These are phyloP conservation scores for Daptonema setosum DNA, from an alignment of 2,888 invertebrate genomes.

Conservation along the genomic window DNA sequence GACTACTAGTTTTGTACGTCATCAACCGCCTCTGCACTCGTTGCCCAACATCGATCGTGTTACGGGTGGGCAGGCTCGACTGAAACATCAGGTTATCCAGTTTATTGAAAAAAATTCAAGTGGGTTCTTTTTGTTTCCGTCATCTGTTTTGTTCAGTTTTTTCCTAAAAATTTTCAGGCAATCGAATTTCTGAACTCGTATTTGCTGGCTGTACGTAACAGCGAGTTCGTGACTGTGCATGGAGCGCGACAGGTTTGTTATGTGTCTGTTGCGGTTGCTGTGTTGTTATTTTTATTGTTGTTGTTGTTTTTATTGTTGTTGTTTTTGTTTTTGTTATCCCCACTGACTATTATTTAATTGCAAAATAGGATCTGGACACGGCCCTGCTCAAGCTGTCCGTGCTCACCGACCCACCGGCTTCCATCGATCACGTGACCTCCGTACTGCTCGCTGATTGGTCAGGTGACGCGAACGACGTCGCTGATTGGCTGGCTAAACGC, in stretches of 20 bases:
- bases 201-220: too few relatives aligned
- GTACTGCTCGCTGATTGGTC: conserved; percentile 18
- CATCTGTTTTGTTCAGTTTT: too few relatives aligned
- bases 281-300: too few relatives aligned
- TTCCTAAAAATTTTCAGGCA: too few relatives aligned
- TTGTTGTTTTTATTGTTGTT: too few relatives aligned
- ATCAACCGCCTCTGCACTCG: conserved; percentile 33
- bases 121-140: too few relatives aligned
- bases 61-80: conserved; percentile 23
- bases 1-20: conserved; percentile 29
- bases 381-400: conserved; percentile 32
- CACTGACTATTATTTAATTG: too few relatives aligned
- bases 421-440: conserved; percentile 25
- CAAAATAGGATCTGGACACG: conserved; percentile 32
- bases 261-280: too few relatives aligned
- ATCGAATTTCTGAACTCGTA: too few relatives aligned
- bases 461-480: conserved; percentile 29
- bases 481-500: conserved; percentile 25
- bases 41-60: conserved; percentile 33
- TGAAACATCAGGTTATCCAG: conserved; percentile 25
- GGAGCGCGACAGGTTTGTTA: too few relatives aligned
- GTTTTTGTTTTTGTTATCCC: too few relatives aligned
- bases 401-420: conserved; percentile 20
- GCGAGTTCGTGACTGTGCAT: too few relatives aligned
- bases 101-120: conserved; percentile 29